phyloP scores from a whole-genome alignment of 2,888 invertebrate species.

The Rotaria macrura region DNA sequence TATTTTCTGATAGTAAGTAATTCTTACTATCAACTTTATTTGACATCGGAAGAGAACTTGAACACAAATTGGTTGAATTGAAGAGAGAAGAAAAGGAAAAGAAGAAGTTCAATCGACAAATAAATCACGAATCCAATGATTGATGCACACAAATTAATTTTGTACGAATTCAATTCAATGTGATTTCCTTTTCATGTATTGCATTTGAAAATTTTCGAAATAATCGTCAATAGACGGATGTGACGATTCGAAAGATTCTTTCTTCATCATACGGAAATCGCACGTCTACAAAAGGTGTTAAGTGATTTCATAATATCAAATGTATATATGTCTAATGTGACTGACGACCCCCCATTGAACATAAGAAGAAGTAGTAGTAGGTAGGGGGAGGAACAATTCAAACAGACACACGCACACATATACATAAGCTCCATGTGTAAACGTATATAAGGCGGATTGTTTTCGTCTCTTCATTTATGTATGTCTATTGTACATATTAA shows the following conservation, averaged over 20 bases:
- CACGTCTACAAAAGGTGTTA: background rate
- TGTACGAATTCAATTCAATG: too few relatives aligned
- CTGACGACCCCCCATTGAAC: background rate
- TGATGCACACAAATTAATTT: too few relatives aligned
- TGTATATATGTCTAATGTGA: background rate
- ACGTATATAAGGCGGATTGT: background rate
- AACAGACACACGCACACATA: background rate
- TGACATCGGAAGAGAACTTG: background rate
- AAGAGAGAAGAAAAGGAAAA: background rate
- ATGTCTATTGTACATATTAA: background rate
- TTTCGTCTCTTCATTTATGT: background rate
- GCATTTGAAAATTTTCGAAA: too few relatives aligned
- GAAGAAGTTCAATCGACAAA: background rate
- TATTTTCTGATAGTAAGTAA: background rate
- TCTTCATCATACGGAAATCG: background rate
- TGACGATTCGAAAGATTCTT: background rate
- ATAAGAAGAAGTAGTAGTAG: background rate
- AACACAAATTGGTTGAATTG: background rate
- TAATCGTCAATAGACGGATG: background rate
- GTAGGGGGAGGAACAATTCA: background rate
- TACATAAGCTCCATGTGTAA: too few relatives aligned
- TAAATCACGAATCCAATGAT: background rate
- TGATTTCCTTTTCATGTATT: too few relatives aligned
- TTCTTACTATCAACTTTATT: background rate
- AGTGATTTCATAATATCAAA: background rate